A percentile compares a stretch with the other conserved stretches of the same genome.
phyloP scores from a whole-genome alignment of 2,888 invertebrate genomes.

The Priocnemis perturbator region DNA sequence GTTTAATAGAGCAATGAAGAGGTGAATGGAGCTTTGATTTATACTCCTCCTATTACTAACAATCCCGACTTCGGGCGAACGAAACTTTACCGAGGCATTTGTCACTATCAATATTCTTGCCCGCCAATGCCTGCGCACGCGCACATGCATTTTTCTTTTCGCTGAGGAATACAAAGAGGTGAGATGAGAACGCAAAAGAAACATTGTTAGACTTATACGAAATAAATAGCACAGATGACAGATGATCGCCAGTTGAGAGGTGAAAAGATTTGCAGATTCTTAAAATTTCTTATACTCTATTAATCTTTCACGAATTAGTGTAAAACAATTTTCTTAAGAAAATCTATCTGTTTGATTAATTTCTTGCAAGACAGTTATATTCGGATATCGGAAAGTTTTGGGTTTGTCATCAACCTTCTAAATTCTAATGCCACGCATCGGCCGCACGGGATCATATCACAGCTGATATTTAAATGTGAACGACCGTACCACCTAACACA shows the following conservation, averaged over 20 bases:
- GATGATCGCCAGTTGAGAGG: no score
- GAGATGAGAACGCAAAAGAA: no score
- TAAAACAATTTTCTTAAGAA: no score
- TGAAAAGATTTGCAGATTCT: no score
- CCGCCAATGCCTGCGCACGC: neutral
- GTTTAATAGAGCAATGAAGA: slow-evolving; percentile 75
- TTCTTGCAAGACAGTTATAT: no score
- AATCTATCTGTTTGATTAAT: no score
- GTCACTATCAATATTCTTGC: neutral
- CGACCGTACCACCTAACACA: neutral
- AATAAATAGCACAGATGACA: no score
- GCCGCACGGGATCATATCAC: neutral
- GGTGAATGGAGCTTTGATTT: slow-evolving; percentile 73
- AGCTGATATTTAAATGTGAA: slow-evolving; percentile 8
- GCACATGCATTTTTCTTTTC: neutral
- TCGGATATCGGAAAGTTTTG: neutral
- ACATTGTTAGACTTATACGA: no score
- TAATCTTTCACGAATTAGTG: no score
- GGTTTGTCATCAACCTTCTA: slow-evolving; percentile 19
- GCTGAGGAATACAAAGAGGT: no score
- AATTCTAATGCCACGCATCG: slow-evolving; percentile 1
- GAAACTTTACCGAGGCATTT: slow-evolving; percentile 19
- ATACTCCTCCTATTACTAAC: slow-evolving; percentile 72
- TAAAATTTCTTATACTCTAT: no score
- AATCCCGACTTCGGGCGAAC: slow-evolving; percentile 41